Conservation (phyloP, 2,888 invertebrate genomes). For the Sipunculus nudus region DNA sequence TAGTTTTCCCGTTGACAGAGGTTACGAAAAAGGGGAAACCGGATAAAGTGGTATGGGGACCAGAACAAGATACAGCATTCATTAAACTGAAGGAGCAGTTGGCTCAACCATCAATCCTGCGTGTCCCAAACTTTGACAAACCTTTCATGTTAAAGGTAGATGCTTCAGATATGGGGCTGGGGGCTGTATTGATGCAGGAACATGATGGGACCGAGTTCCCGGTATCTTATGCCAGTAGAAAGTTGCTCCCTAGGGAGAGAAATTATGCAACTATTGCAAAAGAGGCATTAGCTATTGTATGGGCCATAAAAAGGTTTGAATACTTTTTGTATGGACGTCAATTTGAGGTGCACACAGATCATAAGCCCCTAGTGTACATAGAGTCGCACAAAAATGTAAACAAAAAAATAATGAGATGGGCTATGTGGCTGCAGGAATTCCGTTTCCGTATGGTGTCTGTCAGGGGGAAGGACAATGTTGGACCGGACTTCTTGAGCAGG, state of each 20-base stretch:
- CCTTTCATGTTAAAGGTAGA: conserved; percentile 36
- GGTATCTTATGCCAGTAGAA: conserved; percentile 40
- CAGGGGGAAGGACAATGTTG: conserved; percentile 2
- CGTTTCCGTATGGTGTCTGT: conserved; percentile 1
- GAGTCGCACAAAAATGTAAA: neutral
- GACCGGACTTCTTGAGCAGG: conserved; percentile 3
- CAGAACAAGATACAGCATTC: conserved; percentile 14
- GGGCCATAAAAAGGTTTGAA: conserved; percentile 5
- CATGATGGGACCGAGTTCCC: conserved; percentile 21
- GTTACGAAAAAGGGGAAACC: conserved; percentile 25
- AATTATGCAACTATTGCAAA: conserved; percentile 34
- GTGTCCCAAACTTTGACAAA: conserved; percentile 28
- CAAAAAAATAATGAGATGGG: conserved; percentile 12
- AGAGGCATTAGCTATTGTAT: conserved; percentile 37
- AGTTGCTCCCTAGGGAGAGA: conserved; percentile 33
- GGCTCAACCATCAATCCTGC: conserved; percentile 20
- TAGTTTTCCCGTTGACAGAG: conserved; percentile 33
- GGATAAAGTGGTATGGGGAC: conserved; percentile 27
- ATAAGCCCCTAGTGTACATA: conserved; percentile 8
- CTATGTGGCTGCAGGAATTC: conserved; percentile 5
- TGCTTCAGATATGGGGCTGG: conserved; percentile 38
- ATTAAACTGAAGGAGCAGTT: conserved; percentile 16
- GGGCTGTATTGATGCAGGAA: conserved; percentile 39
- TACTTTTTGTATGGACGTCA: neutral
- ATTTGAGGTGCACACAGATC: conserved; percentile 12